Evolutionary conservation across 2,113 vertebrate genomes (phyloP).

Genomic region (Oceanodroma tethys): DNA sequence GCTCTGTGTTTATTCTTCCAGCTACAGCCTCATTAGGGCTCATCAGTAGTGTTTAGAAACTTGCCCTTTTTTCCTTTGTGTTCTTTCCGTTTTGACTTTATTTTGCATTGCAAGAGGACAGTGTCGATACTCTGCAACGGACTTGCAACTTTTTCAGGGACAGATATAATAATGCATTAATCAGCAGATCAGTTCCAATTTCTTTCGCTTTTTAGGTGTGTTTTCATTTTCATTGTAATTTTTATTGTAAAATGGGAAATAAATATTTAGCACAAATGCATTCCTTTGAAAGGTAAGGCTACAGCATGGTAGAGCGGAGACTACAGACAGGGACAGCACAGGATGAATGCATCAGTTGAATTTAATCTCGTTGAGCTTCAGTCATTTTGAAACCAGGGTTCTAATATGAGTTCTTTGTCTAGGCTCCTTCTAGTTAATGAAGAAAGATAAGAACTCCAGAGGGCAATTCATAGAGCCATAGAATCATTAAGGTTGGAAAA

Average conservation of each 20-base stretch:
- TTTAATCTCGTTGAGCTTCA: not conserved
- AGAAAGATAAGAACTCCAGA: not conserved
- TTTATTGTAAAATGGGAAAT: not conserved
- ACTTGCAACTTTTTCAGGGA: not conserved
- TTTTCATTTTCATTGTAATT: not conserved
- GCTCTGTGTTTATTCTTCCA: conserved; percentile 27
- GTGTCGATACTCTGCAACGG: not conserved
- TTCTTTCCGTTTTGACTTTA: not conserved
- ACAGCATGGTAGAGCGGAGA: not conserved
- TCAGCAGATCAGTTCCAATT: not conserved
- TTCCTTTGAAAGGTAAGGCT: not conserved
- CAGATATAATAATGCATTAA: not conserved
- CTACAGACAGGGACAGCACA: not conserved
- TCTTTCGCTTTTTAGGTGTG: not conserved
- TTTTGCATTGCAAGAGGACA: not conserved
- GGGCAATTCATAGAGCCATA: too few species aligned
- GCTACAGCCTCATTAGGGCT: not conserved
- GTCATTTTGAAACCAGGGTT: not conserved
- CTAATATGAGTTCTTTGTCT: not conserved
- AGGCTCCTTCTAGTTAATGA: not conserved
- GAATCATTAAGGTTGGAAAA: too few species aligned
- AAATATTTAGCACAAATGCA: not conserved
- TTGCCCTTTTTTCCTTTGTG: not conserved
- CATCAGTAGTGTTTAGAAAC: not conserved
- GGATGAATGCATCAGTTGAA: not conserved